Evolutionary conservation across 2,113 vertebrate genomes (phyloP), one percentile per base, ranked within the genome.

Genomic region (Syngnathoides biaculeatus): DNA sequence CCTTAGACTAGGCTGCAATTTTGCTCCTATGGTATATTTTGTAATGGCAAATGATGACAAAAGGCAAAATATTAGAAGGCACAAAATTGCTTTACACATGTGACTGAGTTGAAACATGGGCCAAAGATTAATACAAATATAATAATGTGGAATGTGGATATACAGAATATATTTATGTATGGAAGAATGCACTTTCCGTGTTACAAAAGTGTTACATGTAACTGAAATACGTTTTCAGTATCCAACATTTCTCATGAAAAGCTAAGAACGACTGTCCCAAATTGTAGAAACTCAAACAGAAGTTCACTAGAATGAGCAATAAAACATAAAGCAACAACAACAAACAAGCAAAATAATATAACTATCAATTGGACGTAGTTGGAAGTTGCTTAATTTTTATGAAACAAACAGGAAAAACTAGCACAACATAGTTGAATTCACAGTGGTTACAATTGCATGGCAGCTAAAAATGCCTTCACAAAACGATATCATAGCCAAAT

Each of bases 21-120:
- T 90, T 89, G 79, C 90, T 87, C 75, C 81, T 89, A 84, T 94
- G 92, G 92, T 92, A 92, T 91, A 82, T 87, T 62, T 89, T 90
- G 73, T 86, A 80, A 79, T 91, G 91, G 86, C 93, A 90, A 88
- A 84, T 90, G 93, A 91, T 93, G 92, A 92, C 90, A 88, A 75
- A 92, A 93, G 90, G 88, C 91, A 91, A 89, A 89, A 93, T 85
- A 92, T 86, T 88, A 93, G 94, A 96, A 98, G 95, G 95, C 95
- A 97, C 94, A 92, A 93, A 93, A 92, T 86, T 92, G 88, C 72
- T 92, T 73, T 73, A 73, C 85, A 92, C 92, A 88, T 20, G 84
- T 86, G 80, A 89, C 90, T 70, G 78, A 83, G 89, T 82, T 83
- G 81, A 72, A 76, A 64, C 79, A 83, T 89, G 79, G 0, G 66